Evolutionary conservation across 2,113 vertebrate genomes (phyloP).

Genomic region (Istiophorus platypterus): DNA sequence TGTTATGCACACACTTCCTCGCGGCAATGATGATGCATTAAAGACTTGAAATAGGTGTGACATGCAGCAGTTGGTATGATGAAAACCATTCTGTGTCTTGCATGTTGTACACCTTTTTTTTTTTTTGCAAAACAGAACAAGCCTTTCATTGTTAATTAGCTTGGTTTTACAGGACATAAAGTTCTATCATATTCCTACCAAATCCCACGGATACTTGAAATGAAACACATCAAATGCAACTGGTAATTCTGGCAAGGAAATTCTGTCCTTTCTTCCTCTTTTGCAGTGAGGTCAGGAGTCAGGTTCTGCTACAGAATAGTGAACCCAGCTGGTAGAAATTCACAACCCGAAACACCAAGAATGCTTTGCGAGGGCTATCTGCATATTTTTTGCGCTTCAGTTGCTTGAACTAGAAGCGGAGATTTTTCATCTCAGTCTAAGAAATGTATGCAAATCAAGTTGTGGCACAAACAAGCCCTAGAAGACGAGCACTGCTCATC

Average conservation of each 20-base stretch:
- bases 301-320: not conserved
- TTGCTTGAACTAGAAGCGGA: conserved; percentile 29
- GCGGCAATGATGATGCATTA: conserved; percentile 67
- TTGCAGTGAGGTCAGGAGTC: conserved; percentile 27
- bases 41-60: conserved; percentile 67
- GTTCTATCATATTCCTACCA: conserved; percentile 17
- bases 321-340: conserved; percentile 13
- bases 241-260: not conserved
- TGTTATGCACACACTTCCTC: conserved; percentile 57
- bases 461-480: conserved; percentile 59
- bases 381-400: conserved; percentile 58
- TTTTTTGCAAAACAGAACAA: conserved; percentile 47
- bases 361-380: conserved; percentile 36
- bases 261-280: not conserved
- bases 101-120: conserved; percentile 37
- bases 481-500: conserved; percentile 63
- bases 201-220: conserved; percentile 30
- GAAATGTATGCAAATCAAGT: conserved; percentile 67
- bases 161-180: conserved; percentile 21
- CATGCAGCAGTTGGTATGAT: conserved; percentile 61
- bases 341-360: conserved; percentile 14
- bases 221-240: conserved; percentile 19
- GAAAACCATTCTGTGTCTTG: conserved; percentile 62
- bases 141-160: conserved; percentile 58
- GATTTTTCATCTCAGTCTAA: conserved; percentile 39